Evolutionary conservation across 2,113 vertebrate species (phyloP).

Genomic region (Onychostoma macrolepis): DNA sequence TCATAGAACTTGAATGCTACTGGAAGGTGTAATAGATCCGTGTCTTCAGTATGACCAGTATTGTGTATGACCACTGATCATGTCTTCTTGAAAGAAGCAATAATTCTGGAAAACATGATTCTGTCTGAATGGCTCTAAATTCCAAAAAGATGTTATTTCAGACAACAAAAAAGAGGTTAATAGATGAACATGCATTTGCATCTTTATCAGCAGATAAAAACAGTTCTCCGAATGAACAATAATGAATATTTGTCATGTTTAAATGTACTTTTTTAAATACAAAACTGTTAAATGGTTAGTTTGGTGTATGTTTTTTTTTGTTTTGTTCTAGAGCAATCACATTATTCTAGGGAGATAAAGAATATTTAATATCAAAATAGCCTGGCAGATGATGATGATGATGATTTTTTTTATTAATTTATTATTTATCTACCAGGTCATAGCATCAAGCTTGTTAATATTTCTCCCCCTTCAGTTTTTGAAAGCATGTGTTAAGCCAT

Average conservation of each 20-base stretch:
- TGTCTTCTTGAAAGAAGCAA: not conserved
- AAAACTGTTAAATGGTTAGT: not conserved
- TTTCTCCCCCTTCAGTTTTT: not conserved
- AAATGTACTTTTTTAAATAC: not conserved
- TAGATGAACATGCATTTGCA: not conserved
- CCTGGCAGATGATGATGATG: not conserved
- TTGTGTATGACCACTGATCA: too few relatives aligned
- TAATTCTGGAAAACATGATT: not conserved
- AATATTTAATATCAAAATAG: not conserved
- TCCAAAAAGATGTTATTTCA: not conserved
- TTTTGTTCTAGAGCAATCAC: not conserved
- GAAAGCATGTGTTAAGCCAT: not conserved
- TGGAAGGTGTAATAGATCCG: not conserved
- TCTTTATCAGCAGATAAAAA: not conserved
- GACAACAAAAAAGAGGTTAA: not conserved
- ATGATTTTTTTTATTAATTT: not conserved
- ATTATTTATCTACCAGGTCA: not conserved
- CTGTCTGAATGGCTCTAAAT: not conserved
- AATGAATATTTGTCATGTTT: constrained; percentile 10
- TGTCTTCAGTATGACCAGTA: not conserved
- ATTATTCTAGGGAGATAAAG: not conserved
- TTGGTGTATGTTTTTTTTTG: not conserved
- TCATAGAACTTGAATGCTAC: not conserved
- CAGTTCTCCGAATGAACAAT: not conserved
- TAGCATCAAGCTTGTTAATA: constrained; percentile 1